phyloP scores from a whole-genome alignment of 2,113 vertebrate species.

The Megaceryle torquata region DNA sequence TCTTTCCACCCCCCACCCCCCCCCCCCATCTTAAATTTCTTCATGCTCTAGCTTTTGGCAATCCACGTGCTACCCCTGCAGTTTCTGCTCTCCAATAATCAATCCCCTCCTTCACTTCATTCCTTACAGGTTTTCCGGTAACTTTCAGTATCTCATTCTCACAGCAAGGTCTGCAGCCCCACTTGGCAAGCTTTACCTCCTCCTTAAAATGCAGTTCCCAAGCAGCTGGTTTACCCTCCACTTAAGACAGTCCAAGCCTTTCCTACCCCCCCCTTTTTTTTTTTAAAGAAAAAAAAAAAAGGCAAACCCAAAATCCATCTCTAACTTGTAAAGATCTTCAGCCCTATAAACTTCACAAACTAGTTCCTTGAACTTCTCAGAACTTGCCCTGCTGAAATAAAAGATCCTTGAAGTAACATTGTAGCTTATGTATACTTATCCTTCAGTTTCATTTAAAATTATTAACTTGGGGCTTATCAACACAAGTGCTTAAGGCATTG shows the following conservation, averaged over 20 bases:
- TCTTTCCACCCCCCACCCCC: too few species aligned
- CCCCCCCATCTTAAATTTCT: neutral
- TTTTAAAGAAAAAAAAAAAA: neutral
- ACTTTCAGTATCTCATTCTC: neutral
- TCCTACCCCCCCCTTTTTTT: too few species aligned
- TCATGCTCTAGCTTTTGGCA: neutral
- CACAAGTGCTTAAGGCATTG: neutral
- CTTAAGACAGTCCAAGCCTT: neutral
- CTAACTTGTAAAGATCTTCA: neutral
- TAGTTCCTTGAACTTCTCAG: neutral
- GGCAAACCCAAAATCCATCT: neutral
- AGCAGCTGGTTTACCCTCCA: neutral
- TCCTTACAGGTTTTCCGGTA: neutral
- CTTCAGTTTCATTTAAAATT: conserved; percentile 1
- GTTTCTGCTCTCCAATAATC: neutral
- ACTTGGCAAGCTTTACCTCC: neutral
- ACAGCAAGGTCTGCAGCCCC: neutral
- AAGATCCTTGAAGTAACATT: conserved; percentile 5
- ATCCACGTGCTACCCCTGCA: neutral
- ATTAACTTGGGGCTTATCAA: conserved; percentile 7
- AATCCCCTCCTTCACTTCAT: neutral
- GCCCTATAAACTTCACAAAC: neutral
- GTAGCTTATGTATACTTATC: neutral
- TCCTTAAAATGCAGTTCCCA: neutral
- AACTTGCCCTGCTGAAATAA: neutral